Evolutionary conservation across 2,888 invertebrate genomes (phyloP), one percentile per base, ranked within the genome.

Genomic region (Anodontia alba): DNA sequence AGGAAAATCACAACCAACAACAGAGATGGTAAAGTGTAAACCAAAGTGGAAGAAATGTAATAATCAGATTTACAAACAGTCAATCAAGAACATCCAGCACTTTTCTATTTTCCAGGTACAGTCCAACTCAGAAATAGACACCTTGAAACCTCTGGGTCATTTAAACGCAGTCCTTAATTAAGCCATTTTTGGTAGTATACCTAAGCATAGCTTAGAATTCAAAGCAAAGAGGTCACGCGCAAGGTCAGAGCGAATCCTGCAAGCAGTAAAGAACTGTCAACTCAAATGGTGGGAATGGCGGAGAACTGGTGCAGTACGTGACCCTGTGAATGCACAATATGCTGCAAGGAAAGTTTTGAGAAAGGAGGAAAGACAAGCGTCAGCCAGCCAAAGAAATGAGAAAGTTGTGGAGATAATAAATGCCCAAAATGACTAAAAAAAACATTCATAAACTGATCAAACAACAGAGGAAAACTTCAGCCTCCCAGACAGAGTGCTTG

Each of bases 31-130:
- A 7, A 23, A 57, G 57, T 57, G 57, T 20, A 57, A 57, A 29
- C 57, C 57, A 57, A 57, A 57, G 29, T 57, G 57, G 57, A 29
- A 57, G 15, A 57, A 57, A 57, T 57, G 57, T 26, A 20, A 57
- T 57, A 57, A 23, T 29, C 23, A 26, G 8, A 29, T 57, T 5
- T 57, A 57, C 20, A 29, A 57, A 57, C 26, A 29, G 57, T 57
- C 57, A 17, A 29, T 57, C 29, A 57, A 20, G 20, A 23, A 57
- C 20, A 7, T 57, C 8, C 29, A 10, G 8, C 57, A 23, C 17
- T 57, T 57, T 57, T 26, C 26, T 23, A 10, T 29, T 8, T 57
- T 57, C 20, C 57, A 57, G 8, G 7, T 57, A 8, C 8, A 8
- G 3, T 29, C 57, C 10, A 29, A 23, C 17, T 57, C 57, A 26